Conservation (phyloP, 2,888 invertebrate genomes). For the Gasteruption jaculator region DNA sequence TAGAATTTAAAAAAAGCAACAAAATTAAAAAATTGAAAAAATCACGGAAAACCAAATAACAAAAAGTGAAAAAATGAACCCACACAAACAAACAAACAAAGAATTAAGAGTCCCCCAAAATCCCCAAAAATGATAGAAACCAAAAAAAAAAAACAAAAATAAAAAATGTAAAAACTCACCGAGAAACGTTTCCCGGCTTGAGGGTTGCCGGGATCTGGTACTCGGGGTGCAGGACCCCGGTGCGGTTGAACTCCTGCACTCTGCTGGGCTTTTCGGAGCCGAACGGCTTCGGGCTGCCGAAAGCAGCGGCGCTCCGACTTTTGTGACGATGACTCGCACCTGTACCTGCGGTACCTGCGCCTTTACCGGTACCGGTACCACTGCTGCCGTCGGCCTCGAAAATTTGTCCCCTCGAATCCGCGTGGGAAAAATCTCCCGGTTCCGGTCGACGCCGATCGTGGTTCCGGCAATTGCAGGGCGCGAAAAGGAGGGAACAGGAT, state of each 20-base stretch:
- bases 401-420: too few species aligned
- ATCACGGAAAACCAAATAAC: too few species aligned
- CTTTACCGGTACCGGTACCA: too few species aligned
- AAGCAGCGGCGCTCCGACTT: constrained; percentile 24
- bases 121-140: constrained; percentile 5
- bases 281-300: constrained; percentile 39
- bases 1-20: too few species aligned
- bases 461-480: not conserved
- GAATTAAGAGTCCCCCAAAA: too few species aligned
- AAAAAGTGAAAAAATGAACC: too few species aligned
- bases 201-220: constrained; percentile 47
- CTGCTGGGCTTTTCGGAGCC: constrained; percentile 39
- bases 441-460: too few species aligned
- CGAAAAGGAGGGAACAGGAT: constrained; percentile 1
- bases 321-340: constrained; percentile 16
- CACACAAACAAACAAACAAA: too few species aligned
- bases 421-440: too few species aligned
- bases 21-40: too few species aligned
- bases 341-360: constrained; percentile 1
- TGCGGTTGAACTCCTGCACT: constrained; percentile 45
- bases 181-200: constrained; percentile 43
- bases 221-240: constrained; percentile 47
- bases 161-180: constrained; percentile 37
- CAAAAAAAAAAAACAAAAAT: constrained; percentile 8
- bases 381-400: too few species aligned